Conservation (phyloP, 2,113 vertebrate species). For the Lagopus leucura region DNA sequence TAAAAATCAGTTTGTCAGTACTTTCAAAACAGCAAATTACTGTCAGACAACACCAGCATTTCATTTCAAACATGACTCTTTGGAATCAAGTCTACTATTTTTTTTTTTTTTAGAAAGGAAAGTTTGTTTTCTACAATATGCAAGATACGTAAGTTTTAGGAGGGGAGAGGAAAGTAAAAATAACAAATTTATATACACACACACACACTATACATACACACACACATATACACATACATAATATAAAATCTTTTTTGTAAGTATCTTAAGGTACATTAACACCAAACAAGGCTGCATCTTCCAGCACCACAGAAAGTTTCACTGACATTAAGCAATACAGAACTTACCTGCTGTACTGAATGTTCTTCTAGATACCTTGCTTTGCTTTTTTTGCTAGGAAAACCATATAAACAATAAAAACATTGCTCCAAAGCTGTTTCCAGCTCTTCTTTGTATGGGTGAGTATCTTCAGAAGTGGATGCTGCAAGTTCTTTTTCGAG, state of each 20-base stretch:
- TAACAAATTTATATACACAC: no score
- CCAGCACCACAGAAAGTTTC: neutral
- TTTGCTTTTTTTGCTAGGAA: constrained; percentile 98
- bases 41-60: neutral
- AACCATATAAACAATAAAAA: constrained; percentile 93
- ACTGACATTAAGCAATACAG: neutral
- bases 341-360: constrained; percentile 89
- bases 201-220: no score
- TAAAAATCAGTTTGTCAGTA: neutral
- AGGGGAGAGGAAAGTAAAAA: neutral
- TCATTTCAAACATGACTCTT: neutral
- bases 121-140: neutral
- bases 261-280: neutral
- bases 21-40: neutral
- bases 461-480: constrained; percentile 80
- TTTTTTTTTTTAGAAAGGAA: neutral
- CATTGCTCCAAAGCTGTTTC: constrained; percentile 96
- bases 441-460: constrained; percentile 95
- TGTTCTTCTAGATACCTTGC: constrained; percentile 96
- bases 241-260: neutral
- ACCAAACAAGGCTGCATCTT: neutral
- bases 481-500: constrained; percentile 89
- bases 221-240: no score
- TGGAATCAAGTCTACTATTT: neutral
- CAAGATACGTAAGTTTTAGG: neutral